A percentile compares a stretch with the other conserved stretches of the same genome.
Conservation (phyloP, 2,888 invertebrate genomes). For the Trichopria drosophilae region DNA sequence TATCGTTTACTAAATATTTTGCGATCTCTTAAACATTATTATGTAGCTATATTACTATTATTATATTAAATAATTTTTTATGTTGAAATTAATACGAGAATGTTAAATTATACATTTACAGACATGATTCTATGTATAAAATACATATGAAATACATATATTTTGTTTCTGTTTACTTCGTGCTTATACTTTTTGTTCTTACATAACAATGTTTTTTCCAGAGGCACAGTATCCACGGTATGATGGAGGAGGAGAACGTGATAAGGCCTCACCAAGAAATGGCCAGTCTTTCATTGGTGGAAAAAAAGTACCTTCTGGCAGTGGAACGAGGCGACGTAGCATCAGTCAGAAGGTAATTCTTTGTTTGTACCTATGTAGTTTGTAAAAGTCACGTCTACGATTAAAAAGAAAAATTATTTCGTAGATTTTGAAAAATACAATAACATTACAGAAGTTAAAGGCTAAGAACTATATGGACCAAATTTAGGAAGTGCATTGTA, state of each 20-base stretch:
- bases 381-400: too few species aligned
- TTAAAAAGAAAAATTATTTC: too few species aligned
- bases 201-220: conserved; percentile 53
- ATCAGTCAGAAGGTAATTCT: conserved; percentile 74
- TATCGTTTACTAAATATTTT: too few species aligned
- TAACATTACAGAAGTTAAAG: too few species aligned
- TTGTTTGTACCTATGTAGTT: too few species aligned
- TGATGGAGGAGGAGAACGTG: conserved; percentile 89
- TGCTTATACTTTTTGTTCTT: conserved; percentile 4
- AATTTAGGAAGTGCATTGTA: too few species aligned
- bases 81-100: not conserved
- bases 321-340: conserved; percentile 97
- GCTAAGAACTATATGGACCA: too few species aligned
- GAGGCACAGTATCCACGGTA: conserved; percentile 88
- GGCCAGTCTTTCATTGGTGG: conserved; percentile 78
- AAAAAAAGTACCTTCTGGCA: conserved; percentile 92
- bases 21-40: too few species aligned
- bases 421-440: not conserved
- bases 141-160: not conserved
- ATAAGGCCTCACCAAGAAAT: conserved; percentile 88
- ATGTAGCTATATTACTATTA: too few species aligned
- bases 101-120: not conserved
- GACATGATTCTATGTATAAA: not conserved
- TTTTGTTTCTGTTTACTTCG: conserved; percentile 3
- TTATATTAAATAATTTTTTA: too few species aligned